Base-by-base conservation (phyloP, 2,888 invertebrate genomes). In the Dasysyrphus albostriatus region DNA sequence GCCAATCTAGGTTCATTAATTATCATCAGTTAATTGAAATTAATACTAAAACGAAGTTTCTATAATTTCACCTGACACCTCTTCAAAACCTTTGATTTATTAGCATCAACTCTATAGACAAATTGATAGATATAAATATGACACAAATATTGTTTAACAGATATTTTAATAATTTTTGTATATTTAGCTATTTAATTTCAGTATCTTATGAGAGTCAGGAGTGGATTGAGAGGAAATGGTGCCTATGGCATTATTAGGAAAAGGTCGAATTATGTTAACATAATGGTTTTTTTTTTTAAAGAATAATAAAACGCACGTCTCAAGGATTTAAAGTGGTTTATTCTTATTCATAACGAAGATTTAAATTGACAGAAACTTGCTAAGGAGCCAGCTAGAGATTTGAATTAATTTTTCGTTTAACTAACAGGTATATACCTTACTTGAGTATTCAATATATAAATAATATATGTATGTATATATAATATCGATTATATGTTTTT, bases 1-100 rank as follows among this genome's bases (percentile, higher is more conserved):
- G 84, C 76, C 59, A 84, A 81, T 76, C 81, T 63, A 81, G 70
- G 76, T 76, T 67, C 81, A 84, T 73, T 81, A 76, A 81, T 84
- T 84, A 76, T 65, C 76, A 54, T 67, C 47, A 81, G 76, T 84
- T 84, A 84, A 76, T 81, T 81, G 49, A 44, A 49, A 24, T 65
- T 80, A 63, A 49, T 70, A 58, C 44, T 69, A 75, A 58, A 79
- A 80, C 69, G 69, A 42, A 49, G 70, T 80, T 72, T 72, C 37
- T 56, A 58, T 65, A 75, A 65, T 75, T 75, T 83, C 70, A 70
- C 65, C 65, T 76, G 72, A 73, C 76, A 72, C 51, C 76, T 76
- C 58, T 51, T 24, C 32, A 61, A 49, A 73, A 65, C 76, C 42
- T 76, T 77, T 84, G 84, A 77, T 84, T 76, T 58, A 84, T 84